Evolutionary conservation across 2,113 vertebrate species (phyloP), one percentile per base, ranked within the genome.

Genomic region (Thunnus thynnus): DNA sequence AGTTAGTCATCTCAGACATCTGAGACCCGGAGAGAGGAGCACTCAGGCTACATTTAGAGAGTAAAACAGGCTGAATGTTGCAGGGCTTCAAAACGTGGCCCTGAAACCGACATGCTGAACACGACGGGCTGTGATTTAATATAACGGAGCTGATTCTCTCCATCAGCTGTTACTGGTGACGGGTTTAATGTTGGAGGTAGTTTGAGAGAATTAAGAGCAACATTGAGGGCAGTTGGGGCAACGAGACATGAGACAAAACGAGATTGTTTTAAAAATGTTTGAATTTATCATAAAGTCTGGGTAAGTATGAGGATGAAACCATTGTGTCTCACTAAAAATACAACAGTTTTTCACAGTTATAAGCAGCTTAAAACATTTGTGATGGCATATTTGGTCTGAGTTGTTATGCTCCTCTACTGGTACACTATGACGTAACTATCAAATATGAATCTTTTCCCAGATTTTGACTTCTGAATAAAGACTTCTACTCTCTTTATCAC

Each of bases 1-100:
- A 67, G 84, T 82, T 83, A 84, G 86, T 87, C 73, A 84, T 81
- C 71, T 57, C 71, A 78, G 65, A 89, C 82, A 74, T 84, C 76
- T 80, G 86, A 89, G 67, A 86, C 52, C 4, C 6, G 57, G 48
- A 68, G 69, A 60, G 50, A 41, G 67, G 76, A 82, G 75, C 76
- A 76, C 77, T 80, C 75, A 86, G 87, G 80, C 86, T 64, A 77
- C 54, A 16, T 76, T 90, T 73, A 82, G 85, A 90, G 85, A 71
- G 66, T 77, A 58, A 85, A 72, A 80, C 76, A 82, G 62, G 73
- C 46, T 56, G 63, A 81, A 78, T 76, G 48, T 52, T 79, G 67
- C 54, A 16, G 67, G 72, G 71, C 70, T 82, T 72, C 75, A 83
- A 68, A 83, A 74, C 20, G 14, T 56, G 64, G 56, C 77, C 57